A percentile compares a stretch with the other conserved stretches of the same genome.
Conservation (phyloP, 2,113 vertebrate genomes). For the Hippocampus mohnikei region DNA sequence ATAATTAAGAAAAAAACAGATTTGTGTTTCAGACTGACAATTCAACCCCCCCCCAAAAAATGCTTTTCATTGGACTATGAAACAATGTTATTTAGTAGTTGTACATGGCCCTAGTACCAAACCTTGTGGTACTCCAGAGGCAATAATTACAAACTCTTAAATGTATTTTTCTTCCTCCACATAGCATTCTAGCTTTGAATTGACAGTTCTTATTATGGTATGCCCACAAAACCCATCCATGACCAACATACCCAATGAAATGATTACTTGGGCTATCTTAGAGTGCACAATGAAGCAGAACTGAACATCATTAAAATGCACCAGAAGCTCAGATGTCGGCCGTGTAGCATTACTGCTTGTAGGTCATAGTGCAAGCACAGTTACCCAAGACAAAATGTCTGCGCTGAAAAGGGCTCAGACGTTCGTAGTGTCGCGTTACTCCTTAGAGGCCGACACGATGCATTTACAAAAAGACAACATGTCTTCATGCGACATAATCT, state of each 20-base stretch:
- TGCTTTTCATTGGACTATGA: background rate
- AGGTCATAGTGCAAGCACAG: background rate
- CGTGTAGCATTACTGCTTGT: background rate
- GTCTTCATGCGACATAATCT: conserved; percentile 24
- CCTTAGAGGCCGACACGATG: conserved; percentile 6
- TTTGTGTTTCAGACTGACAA: background rate
- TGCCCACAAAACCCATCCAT: background rate
- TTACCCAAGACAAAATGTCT: background rate
- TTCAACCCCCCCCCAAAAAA: too few species aligned
- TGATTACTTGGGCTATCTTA: background rate
- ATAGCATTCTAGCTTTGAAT: background rate
- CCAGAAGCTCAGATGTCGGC: background rate
- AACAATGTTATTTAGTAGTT: background rate
- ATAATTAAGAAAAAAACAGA: background rate
- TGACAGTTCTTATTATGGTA: background rate
- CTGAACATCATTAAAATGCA: conserved; percentile 2
- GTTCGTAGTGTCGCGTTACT: background rate
- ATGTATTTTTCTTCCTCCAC: background rate
- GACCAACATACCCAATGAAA: background rate
- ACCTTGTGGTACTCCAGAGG: background rate
- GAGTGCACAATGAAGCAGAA: background rate
- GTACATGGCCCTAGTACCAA: background rate
- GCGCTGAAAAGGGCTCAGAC: background rate
- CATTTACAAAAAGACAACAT: conserved; percentile 17
- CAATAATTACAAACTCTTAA: background rate